Base-by-base conservation (phyloP, 2,888 invertebrate species). In the Rotaria socialis region DNA sequence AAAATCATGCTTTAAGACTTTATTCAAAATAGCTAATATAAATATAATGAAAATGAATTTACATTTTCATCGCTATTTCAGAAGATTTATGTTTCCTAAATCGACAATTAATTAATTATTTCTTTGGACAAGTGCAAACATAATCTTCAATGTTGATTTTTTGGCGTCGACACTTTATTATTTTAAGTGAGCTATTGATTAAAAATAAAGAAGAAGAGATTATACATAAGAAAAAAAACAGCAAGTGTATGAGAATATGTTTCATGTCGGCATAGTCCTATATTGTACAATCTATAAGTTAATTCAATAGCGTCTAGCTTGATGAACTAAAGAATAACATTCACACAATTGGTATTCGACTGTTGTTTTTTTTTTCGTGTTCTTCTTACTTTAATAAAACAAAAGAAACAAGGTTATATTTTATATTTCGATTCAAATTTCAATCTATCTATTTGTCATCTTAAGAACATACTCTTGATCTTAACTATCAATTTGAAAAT, bases 231-330 rank as follows among this genome's bases (percentile, higher is more conserved):
- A 14, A 16, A 67, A 19, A 67, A 67, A 67, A 19, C 67, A 67
- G 35, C 67, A 41, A 67, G 35, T 35, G 67, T 41, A 67, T 67
- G 67, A 67, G 67, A 67, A 67, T 35, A 22, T 55, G 14, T 52
- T 14, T 52, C 3, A 41, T 67, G 67, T 67, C 67, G 67, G 67
- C 67, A 41, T 67, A 16, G 67, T 35, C 27, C 27, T 35, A 35
- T 41, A 35, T 67, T 67, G 35, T 67, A 35, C 67, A 67, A 67
- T 67, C 35, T 67, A 16, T 67, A 67, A 67, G 67, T 35, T 35
- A 67, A 67, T 67, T 67, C 67, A 35, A 67, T 67, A 67, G 67
- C 67, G 67, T 67, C 67, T 67, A 67, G 35, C 67, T 67, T 67
- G 67, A 67, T 67, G 35, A 67, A 67, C 67, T 67, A 35, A 67